phyloP scores from a whole-genome alignment of 2,888 invertebrate genomes.

The Nephrocerus scutellatus region DNA sequence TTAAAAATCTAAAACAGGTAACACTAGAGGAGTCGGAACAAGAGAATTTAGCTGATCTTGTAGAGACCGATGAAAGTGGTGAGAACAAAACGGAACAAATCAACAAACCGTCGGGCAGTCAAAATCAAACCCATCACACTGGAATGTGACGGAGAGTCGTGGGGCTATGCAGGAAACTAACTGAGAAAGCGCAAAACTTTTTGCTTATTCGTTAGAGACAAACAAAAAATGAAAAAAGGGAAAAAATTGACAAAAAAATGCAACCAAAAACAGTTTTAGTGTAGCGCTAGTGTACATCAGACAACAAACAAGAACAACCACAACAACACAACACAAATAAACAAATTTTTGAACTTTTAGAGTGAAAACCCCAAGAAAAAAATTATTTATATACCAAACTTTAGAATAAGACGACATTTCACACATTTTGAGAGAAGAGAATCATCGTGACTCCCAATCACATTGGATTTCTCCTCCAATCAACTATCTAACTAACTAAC shows the following conservation, averaged over 20 bases:
- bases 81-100: conserved; percentile 35
- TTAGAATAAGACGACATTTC: too few species aligned
- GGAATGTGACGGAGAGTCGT: conserved; percentile 92
- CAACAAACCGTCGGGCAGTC: conserved; percentile 47
- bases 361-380: too few species aligned
- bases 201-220: conserved; percentile 70
- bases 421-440: too few species aligned
- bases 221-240: conserved; percentile 24
- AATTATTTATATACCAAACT: too few species aligned
- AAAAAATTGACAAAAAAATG: conserved; percentile 21
- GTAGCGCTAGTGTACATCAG: too few species aligned
- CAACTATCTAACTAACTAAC: too few species aligned
- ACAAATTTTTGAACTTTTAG: too few species aligned
- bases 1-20: conserved; percentile 52
- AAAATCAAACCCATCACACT: conserved; percentile 54
- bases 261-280: conserved; percentile 23
- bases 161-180: conserved; percentile 83
- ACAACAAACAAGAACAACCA: too few species aligned
- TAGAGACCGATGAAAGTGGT: conserved; percentile 51
- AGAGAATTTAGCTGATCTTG: conserved; percentile 56
- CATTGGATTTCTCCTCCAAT: too few species aligned
- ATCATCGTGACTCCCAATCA: too few species aligned
- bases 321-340: too few species aligned
- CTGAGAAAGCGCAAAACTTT: conserved; percentile 83
- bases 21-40: conserved; percentile 69